Evolutionary conservation across 2,888 invertebrate genomes (phyloP).

Genomic region (Hololepta plana): DNA sequence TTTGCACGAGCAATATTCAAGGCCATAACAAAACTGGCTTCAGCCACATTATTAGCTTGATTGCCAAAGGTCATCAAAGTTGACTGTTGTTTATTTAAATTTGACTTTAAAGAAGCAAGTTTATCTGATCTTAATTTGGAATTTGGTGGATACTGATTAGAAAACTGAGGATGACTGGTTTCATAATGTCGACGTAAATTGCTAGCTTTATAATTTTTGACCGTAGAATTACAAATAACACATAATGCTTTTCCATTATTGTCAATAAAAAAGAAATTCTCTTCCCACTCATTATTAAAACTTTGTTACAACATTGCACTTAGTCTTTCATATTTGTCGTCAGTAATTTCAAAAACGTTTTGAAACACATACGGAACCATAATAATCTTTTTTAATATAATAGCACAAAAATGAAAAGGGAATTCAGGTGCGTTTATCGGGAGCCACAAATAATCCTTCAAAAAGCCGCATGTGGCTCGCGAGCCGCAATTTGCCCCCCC

Average conservation of each 20-base stretch:
- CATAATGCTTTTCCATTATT: constrained; percentile 14
- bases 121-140: constrained; percentile 7
- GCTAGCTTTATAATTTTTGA: constrained; percentile 7
- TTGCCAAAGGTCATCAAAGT: constrained; percentile 7
- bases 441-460: too few species aligned
- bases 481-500: too few species aligned
- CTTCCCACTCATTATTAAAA: constrained; percentile 5
- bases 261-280: constrained; percentile 10
- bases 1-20: constrained; percentile 9
- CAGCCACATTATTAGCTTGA: constrained; percentile 8
- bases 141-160: constrained; percentile 7
- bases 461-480: too few species aligned
- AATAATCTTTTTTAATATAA: too few species aligned
- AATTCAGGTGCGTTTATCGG: too few species aligned
- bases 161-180: constrained; percentile 7
- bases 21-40: constrained; percentile 8
- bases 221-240: constrained; percentile 5
- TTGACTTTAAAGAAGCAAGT: constrained; percentile 6
- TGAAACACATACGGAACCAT: too few species aligned
- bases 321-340: too few species aligned
- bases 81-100: constrained; percentile 8
- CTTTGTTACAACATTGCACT: too few species aligned
- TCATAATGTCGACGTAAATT: constrained; percentile 8
- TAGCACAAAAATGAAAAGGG: too few species aligned
- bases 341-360: too few species aligned